Conservation (phyloP, 2,113 vertebrate species). For the Burhinus oedicnemus region DNA sequence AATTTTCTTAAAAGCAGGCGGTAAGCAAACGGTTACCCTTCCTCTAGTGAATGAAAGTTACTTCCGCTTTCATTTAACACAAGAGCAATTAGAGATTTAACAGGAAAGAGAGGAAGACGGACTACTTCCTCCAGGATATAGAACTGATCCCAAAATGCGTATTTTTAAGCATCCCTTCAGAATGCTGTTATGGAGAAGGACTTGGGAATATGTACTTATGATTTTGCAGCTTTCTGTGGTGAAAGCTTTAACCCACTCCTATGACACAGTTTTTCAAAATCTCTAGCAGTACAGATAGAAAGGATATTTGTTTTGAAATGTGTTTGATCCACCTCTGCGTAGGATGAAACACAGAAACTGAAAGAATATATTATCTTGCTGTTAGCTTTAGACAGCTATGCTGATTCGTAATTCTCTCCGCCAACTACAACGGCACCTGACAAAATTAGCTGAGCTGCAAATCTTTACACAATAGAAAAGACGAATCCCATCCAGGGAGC, state of each 20-base stretch:
- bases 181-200: not conserved
- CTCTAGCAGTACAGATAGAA: not conserved
- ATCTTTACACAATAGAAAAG: not conserved
- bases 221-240: not conserved
- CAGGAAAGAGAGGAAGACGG: not conserved
- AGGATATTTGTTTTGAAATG: not conserved
- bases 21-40: not conserved
- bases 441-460: not conserved
- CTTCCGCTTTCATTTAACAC: not conserved
- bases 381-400: not conserved
- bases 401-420: not conserved
- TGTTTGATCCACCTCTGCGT: not conserved
- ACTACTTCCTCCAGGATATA: not conserved
- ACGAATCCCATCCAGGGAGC: not conserved
- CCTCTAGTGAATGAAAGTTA: not conserved
- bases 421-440: rapidly evolving
- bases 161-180: not conserved
- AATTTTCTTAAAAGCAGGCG: not conserved
- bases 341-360: not conserved
- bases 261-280: not conserved
- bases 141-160: not conserved
- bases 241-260: not conserved
- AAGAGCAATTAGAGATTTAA: not conserved
- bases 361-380: not conserved
- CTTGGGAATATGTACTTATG: not conserved